Conservation (phyloP, 2,888 invertebrate genomes). For the Drosophila mimica region DNA sequence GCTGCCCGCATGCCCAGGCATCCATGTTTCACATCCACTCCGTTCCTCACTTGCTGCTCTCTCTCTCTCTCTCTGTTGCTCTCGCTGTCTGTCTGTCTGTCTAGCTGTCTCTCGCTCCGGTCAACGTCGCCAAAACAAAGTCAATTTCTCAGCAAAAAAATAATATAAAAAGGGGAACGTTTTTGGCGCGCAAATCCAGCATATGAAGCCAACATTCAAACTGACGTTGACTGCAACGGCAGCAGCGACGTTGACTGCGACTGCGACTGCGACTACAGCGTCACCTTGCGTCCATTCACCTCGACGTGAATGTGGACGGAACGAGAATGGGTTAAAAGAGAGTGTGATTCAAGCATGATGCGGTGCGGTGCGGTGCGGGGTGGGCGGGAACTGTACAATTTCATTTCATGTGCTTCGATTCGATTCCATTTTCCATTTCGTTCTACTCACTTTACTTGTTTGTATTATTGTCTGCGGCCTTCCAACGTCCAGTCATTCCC, state of each 20-base stretch:
- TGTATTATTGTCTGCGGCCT: slow-evolving; percentile 59
- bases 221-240: slow-evolving; percentile 51
- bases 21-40: slow-evolving; percentile 55
- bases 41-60: slow-evolving; percentile 37
- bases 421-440: slow-evolving; percentile 77
- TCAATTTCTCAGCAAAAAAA: slow-evolving; percentile 52
- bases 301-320: slow-evolving; percentile 49
- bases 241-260: slow-evolving; percentile 33
- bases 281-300: slow-evolving; percentile 80
- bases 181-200: slow-evolving; percentile 73
- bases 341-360: background rate
- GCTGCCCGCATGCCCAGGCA: slow-evolving; percentile 34
- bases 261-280: slow-evolving; percentile 50
- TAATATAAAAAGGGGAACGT: slow-evolving; percentile 59
- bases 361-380: background rate
- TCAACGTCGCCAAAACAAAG: slow-evolving; percentile 59
- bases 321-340: slow-evolving; percentile 26
- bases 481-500: slow-evolving; percentile 52
- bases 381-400: slow-evolving; percentile 27
- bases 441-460: slow-evolving; percentile 60
- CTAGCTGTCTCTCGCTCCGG: slow-evolving; percentile 39
- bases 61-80: slow-evolving; percentile 26
- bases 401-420: slow-evolving; percentile 70
- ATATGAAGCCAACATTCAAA: slow-evolving; percentile 52
- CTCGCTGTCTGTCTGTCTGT: slow-evolving; percentile 22